Conservation (phyloP, 2,113 vertebrate genomes). For the Carettochelys insculpta region DNA sequence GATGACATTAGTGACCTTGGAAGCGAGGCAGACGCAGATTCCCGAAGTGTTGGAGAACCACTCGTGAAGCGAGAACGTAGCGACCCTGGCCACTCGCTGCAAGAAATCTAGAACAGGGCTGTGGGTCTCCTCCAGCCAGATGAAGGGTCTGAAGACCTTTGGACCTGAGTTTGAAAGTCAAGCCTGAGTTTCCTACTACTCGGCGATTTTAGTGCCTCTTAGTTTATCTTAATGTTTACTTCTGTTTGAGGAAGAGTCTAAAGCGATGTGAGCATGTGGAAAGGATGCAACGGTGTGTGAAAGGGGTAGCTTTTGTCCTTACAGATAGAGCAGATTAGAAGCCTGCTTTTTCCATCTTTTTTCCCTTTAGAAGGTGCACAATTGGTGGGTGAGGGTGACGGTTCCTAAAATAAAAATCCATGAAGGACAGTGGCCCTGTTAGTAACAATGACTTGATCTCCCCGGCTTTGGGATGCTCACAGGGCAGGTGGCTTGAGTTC, state of each 20-base stretch:
- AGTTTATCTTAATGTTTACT: slow-evolving; percentile 48
- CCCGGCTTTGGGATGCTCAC: background rate
- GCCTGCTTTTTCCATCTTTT: background rate
- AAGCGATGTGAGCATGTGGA: background rate
- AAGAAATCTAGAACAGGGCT: slow-evolving; percentile 82
- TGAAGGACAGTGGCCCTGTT: background rate
- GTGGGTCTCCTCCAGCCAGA: background rate
- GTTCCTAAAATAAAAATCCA: background rate
- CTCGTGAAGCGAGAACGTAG: slow-evolving; percentile 91
- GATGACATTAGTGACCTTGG: slow-evolving; percentile 86
- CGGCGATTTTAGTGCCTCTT: slow-evolving; percentile 68
- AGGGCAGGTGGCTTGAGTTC: background rate
- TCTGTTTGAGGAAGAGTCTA: slow-evolving; percentile 17
- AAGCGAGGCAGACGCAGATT: slow-evolving; percentile 73
- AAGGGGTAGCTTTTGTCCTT: rapidly evolving
- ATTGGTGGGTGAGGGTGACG: background rate
- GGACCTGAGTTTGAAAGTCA: background rate
- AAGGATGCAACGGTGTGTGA: background rate
- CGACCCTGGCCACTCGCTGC: slow-evolving; percentile 88
- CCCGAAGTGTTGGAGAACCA: slow-evolving; percentile 79
- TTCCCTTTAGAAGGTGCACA: background rate
- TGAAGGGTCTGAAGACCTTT: background rate
- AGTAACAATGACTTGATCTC: background rate
- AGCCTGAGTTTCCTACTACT: background rate
- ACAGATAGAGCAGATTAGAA: rapidly evolving